Evolutionary conservation across 2,888 invertebrate genomes (phyloP), one percentile per base, ranked within the genome.

Genomic region (Meandrusa payeni): DNA sequence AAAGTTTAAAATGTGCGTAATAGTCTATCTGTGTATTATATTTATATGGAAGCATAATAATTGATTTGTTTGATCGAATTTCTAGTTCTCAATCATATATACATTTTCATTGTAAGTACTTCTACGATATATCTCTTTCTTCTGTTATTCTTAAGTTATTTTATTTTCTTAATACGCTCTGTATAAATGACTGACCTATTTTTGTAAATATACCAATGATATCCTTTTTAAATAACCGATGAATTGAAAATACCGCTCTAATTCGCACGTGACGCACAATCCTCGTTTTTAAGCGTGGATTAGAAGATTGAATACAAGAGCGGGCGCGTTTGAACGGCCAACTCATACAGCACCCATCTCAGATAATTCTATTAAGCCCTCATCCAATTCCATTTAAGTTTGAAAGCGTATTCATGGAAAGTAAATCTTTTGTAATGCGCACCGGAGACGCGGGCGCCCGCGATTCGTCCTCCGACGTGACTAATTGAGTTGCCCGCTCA

Each of bases 401-500:
- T 51, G 54, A 51, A 50, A 47, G 53, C 55, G 48, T 52, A 54
- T 56, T 57, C 57, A 52, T 57, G 47, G 50, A 49, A 53, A 56
- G 54, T 50, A 56, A 57, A 60, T 51, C 57, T 59, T 58, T 56
- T 60, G 55, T 56, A 53, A 55, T 52, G 45, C 27, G 11, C 28
- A 17, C 13, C 22, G 11, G 15, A 15, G 39, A 12, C 29, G 31
- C 20, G 22, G 7, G 6, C n/a, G 4, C 28, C 19, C 52, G 38
- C 45, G 41, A 15, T 27, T 26, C 46, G 20, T 22, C 31, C 46
- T 28, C 22, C 37, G 46, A 51, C 50, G 49, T 54, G 47, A 51
- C 55, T 58, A 56, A 55, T 55, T 55, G 52, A 52, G 52, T 46
- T 34, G 29, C 40, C 42, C 42, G 40, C 43, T 40, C 38, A 28